Evolutionary conservation across 2,888 invertebrate species (phyloP).

Genomic region (Empis livida): DNA sequence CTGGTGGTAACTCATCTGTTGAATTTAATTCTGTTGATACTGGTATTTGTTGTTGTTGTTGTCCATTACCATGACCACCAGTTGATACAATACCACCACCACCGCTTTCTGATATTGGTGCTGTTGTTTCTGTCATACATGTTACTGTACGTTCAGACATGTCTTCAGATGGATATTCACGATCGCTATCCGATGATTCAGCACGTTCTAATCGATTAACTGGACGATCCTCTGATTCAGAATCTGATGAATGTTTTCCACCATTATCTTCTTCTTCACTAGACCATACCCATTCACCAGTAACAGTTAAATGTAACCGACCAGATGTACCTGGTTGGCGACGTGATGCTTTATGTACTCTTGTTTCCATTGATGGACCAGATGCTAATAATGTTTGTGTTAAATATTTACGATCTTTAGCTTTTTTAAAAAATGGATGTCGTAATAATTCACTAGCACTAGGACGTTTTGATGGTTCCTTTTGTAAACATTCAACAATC

Average conservation of each 20-base stretch:
- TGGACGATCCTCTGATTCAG: conserved; percentile 44
- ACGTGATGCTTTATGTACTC: conserved; percentile 73
- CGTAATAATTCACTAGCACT: conserved; percentile 91
- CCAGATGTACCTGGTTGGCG: conserved; percentile 79
- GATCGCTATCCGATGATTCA: conserved; percentile 47
- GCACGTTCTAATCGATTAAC: conserved; percentile 48
- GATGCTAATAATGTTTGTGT: conserved; percentile 73
- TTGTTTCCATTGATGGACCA: conserved; percentile 78
- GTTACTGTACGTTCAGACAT: conserved; percentile 37
- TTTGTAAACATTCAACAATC: conserved; percentile 92
- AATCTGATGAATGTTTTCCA: conserved; percentile 39
- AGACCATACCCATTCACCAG: conserved; percentile 98
- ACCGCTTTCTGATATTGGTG: background rate
- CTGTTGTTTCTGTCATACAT: conserved; percentile 25
- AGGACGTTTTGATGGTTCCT: conserved; percentile 87
- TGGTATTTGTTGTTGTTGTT: conserved; percentile 2
- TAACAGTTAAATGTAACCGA: conserved; percentile 80
- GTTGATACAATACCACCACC: background rate
- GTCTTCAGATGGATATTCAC: conserved; percentile 34
- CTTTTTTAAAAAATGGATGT: conserved; percentile 96
- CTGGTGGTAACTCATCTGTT: conserved; percentile 39
- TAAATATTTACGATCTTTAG: conserved; percentile 83
- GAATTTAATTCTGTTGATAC: conserved; percentile 20
- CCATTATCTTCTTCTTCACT: conserved; percentile 77
- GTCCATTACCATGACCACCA: background rate